phyloP scores from a whole-genome alignment of 2,888 invertebrate genomes.

The Drosophila buzzatii region DNA sequence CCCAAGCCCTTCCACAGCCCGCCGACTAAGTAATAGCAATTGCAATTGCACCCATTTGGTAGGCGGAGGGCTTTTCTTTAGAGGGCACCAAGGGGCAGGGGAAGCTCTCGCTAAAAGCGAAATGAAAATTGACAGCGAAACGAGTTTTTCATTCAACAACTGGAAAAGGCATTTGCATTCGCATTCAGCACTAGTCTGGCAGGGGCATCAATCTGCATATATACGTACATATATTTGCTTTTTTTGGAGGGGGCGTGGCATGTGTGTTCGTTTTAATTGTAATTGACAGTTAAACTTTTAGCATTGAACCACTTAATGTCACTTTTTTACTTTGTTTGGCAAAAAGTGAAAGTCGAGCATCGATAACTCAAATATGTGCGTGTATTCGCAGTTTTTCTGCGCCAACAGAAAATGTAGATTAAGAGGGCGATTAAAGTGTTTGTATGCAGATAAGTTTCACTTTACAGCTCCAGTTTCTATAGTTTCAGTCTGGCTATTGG shows the following conservation, averaged over 20 bases:
- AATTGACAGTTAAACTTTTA: constrained; percentile 33
- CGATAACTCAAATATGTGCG: not conserved
- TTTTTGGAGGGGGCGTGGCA: constrained; percentile 34
- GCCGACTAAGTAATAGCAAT: constrained; percentile 27
- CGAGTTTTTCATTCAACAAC: constrained; percentile 43
- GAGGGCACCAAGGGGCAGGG: not conserved
- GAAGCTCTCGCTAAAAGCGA: constrained; percentile 23
- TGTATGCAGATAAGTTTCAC: constrained; percentile 18
- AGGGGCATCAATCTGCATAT: constrained; percentile 52
- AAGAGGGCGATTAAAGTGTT: not conserved
- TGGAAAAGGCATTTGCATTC: constrained; percentile 17
- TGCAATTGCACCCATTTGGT: constrained; percentile 35
- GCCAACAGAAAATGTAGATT: constrained; percentile 4
- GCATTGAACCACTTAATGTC: constrained; percentile 33
- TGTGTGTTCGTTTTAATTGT: constrained; percentile 24
- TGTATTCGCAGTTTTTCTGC: not conserved
- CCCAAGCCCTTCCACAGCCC: not conserved
- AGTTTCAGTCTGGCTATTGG: not conserved
- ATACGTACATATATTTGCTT: not conserved
- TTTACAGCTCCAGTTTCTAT: constrained; percentile 10
- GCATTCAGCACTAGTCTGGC: constrained; percentile 30
- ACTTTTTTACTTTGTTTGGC: constrained; percentile 3
- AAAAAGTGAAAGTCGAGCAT: constrained; percentile 47
- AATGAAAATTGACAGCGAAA: constrained; percentile 55
- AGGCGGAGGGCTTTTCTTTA: not conserved